phyloP scores from a whole-genome alignment of 2,113 vertebrate species.

The Mirounga angustirostris region DNA sequence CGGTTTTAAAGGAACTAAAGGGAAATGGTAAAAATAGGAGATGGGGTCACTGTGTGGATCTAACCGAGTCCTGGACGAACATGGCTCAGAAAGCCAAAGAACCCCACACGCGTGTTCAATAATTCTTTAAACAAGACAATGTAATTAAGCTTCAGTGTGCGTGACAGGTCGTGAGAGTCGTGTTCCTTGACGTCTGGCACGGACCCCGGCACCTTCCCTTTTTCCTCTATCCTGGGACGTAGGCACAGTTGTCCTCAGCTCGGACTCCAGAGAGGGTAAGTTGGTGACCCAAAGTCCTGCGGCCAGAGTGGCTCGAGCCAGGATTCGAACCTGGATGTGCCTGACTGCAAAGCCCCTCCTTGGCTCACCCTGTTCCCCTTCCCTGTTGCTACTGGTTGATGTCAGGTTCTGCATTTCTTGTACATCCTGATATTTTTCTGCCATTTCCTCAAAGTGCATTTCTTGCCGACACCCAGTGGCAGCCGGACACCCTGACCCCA shows the following conservation, averaged over 20 bases:
- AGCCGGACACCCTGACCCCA: conserved; percentile 67
- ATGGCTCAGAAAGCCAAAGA: background rate
- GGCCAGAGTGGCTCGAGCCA: background rate
- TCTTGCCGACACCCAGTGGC: conserved; percentile 75
- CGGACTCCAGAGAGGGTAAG: background rate
- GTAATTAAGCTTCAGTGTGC: background rate
- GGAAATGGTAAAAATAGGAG: conserved; percentile 59
- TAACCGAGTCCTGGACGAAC: background rate
- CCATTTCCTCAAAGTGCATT: conserved; percentile 74
- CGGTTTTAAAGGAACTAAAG: background rate
- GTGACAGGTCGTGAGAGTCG: fast-evolving
- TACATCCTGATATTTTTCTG: conserved; percentile 78
- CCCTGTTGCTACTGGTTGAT: background rate
- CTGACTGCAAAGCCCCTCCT: background rate
- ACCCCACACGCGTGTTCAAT: background rate
- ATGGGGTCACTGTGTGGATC: background rate
- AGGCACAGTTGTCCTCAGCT: background rate
- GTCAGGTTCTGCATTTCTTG: background rate
- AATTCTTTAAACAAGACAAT: background rate
- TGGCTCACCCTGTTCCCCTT: background rate
- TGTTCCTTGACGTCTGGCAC: background rate
- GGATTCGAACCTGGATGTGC: background rate
- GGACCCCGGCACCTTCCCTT: background rate
- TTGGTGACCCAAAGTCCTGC: background rate
- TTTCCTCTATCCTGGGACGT: background rate